Evolutionary conservation across 2,113 vertebrate species (phyloP).

Genomic region (Pachycephala philippinensis): DNA sequence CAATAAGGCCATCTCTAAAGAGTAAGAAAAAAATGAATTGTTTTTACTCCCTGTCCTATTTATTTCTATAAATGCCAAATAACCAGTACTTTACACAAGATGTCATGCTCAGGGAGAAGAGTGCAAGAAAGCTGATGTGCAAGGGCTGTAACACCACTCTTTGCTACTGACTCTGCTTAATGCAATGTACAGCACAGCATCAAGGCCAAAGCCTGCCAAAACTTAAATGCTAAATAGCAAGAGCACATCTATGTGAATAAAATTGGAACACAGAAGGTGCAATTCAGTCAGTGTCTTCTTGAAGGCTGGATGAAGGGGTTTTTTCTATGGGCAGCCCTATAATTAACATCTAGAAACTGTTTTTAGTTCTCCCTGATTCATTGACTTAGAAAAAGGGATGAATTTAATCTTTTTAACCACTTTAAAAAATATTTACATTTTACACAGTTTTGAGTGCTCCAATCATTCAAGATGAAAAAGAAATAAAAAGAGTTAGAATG

Average conservation of each 20-base stretch:
- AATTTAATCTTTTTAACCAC: neutral
- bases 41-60: neutral
- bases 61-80: constrained; percentile 31
- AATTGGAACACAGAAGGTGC: neutral
- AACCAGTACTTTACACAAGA: neutral
- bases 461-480: neutral
- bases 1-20: neutral
- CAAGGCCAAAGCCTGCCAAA: neutral
- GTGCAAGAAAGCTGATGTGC: neutral
- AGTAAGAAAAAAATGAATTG: neutral
- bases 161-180: neutral
- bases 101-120: neutral
- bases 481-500: neutral
- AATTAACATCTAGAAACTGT: neutral
- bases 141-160: neutral
- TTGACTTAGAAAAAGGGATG: neutral
- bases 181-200: neutral
- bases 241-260: neutral
- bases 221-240: neutral
- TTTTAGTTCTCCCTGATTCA: neutral
- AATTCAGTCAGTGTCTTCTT: neutral
- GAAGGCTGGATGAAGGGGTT: neutral
- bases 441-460: neutral
- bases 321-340: neutral
- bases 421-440: neutral